Conservation (phyloP, 2,113 vertebrate species). For the Platysternon megacephalum region DNA sequence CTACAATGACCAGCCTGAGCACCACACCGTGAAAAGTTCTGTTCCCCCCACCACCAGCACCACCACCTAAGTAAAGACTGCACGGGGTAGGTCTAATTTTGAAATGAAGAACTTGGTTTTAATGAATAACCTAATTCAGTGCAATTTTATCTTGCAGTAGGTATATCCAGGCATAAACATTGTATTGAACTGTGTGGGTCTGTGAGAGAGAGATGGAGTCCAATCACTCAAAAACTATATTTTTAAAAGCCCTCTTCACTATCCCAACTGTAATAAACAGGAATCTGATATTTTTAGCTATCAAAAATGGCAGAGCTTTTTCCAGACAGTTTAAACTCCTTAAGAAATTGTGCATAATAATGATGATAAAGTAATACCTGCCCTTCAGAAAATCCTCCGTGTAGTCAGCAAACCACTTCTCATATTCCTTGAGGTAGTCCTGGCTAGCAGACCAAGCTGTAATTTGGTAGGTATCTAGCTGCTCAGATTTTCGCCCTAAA, state of each 20-base stretch:
- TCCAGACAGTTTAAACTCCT: not conserved
- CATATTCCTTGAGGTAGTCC: slow-evolving; percentile 45
- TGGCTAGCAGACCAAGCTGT: slow-evolving; percentile 62
- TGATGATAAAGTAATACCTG: slow-evolving; percentile 23
- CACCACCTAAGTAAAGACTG: not conserved
- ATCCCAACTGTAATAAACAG: not conserved
- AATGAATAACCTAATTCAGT: not conserved
- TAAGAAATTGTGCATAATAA: not conserved
- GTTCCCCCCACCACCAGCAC: too few species aligned
- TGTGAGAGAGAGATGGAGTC: not conserved
- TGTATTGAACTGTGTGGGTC: fast-evolving
- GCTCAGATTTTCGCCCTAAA: slow-evolving; percentile 7
- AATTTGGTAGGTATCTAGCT: slow-evolving; percentile 43
- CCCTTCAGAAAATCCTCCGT: slow-evolving; percentile 53
- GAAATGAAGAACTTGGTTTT: not conserved
- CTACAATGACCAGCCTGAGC: not conserved
- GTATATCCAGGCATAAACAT: not conserved
- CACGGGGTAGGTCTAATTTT: not conserved
- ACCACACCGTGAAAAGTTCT: not conserved
- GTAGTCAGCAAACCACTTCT: slow-evolving; percentile 48
- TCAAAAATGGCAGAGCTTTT: not conserved
- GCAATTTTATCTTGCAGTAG: not conserved
- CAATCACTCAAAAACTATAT: not conserved
- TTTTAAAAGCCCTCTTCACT: not conserved
- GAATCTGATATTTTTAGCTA: not conserved